Evolutionary conservation across 2,888 invertebrate genomes (phyloP).

Genomic region (Drosophila gaucha): DNA sequence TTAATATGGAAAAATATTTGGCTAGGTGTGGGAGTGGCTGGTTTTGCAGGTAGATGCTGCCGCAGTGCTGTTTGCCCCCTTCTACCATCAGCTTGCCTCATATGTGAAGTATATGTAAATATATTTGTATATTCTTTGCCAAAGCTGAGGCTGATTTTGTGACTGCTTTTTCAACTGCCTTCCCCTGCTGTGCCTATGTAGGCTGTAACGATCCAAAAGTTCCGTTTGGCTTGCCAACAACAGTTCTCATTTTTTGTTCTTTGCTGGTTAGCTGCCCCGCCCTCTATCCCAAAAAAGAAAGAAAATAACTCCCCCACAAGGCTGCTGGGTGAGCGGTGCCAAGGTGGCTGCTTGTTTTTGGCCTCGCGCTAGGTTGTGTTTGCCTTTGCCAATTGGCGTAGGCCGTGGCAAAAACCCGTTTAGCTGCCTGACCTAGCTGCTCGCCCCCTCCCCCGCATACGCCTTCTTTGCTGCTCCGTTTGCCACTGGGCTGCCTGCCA

Average conservation of each 20-base stretch:
- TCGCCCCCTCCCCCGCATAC: neutral
- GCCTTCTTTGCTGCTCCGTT: neutral
- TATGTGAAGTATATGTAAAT: neutral
- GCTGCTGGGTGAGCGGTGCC: conserved; percentile 33
- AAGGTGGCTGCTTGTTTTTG: conserved; percentile 40
- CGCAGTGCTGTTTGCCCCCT: neutral
- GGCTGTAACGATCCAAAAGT: conserved; percentile 72
- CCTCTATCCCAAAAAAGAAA: neutral
- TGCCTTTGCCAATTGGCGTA: conserved; percentile 73
- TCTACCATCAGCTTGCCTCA: neutral
- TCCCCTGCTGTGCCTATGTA: conserved; percentile 38
- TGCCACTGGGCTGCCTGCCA: conserved; percentile 49
- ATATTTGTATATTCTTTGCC: conserved; percentile 11
- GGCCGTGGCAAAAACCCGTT: conserved; percentile 45
- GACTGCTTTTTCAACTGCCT: neutral
- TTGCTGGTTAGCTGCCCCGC: conserved; percentile 27
- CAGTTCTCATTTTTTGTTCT: conserved; percentile 14
- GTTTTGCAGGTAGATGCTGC: conserved; percentile 13
- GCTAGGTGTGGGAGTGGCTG: conserved; percentile 6
- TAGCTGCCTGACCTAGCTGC: conserved; percentile 7
- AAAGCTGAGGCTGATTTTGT: conserved; percentile 11
- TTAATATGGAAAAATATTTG: conserved; percentile 59
- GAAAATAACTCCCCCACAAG: neutral
- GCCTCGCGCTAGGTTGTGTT: conserved; percentile 39
- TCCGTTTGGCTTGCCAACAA: conserved; percentile 64